phyloP scores from a whole-genome alignment of 2,797 vertebrate genomes.

The Poecilia gillii region DNA sequence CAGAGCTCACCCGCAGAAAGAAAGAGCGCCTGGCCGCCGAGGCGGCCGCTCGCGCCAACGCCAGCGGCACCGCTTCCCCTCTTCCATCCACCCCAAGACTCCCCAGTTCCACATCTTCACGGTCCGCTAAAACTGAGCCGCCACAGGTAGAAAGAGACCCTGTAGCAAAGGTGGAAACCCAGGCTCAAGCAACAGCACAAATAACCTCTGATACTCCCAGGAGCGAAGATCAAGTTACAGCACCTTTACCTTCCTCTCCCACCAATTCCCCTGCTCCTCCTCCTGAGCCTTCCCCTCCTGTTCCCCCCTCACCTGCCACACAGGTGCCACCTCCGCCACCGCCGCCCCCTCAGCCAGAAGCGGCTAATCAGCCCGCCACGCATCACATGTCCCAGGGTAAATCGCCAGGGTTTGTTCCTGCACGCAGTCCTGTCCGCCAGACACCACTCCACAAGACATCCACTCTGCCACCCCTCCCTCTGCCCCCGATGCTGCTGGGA shows the following conservation, averaged over 20 bases:
- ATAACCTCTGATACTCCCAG: constrained; percentile 58
- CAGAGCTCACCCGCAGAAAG: constrained; percentile 94
- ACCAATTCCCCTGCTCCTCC: constrained; percentile 78
- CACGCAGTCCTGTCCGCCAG: constrained; percentile 72
- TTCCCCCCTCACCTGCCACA: constrained; percentile 39
- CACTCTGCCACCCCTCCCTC: constrained; percentile 92
- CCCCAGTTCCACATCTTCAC: constrained; percentile 39
- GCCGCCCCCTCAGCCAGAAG: constrained; percentile 75
- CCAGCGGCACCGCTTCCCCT: constrained; percentile 70
- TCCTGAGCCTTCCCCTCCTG: constrained; percentile 70
- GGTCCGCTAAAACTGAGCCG: constrained; percentile 67
- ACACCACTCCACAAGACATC: constrained; percentile 90
- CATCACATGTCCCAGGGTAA: constrained; percentile 67
- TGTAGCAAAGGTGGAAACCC: constrained; percentile 61
- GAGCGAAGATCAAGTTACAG: constrained; percentile 64
- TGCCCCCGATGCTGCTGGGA: constrained; percentile 92
- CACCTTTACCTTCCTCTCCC: constrained; percentile 70
- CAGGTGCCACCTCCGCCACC: constrained; percentile 81
- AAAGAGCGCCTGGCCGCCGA: constrained; percentile 93
- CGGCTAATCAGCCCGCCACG: constrained; percentile 34
- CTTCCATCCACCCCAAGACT: constrained; percentile 64
- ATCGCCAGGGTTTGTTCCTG: constrained; percentile 76
- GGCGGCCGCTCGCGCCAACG: constrained; percentile 81
- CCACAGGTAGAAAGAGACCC: constrained; percentile 60
- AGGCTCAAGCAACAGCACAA: constrained; percentile 70